Evolutionary conservation across 2,113 vertebrate species (phyloP).

Genomic region (Ginglymostoma cirratum): DNA sequence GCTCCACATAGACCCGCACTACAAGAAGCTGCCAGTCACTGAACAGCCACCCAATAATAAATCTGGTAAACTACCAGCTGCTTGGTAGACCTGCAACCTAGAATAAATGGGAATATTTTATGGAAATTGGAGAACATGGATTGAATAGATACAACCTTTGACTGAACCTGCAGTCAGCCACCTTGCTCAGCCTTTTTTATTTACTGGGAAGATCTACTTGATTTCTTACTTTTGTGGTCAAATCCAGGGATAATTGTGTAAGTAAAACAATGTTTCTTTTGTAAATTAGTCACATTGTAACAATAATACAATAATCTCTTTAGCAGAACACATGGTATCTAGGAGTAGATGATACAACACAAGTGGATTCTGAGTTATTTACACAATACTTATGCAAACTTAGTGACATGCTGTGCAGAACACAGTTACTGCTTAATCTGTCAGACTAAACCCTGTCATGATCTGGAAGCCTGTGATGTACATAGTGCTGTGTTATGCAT

Average conservation of each 20-base stretch:
- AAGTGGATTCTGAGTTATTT: slow-evolving; percentile 50
- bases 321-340: slow-evolving; percentile 48
- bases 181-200: not conserved
- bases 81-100: slow-evolving; percentile 78
- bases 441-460: slow-evolving; percentile 30
- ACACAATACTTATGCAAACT: slow-evolving; percentile 46
- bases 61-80: slow-evolving; percentile 65
- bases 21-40: slow-evolving; percentile 57
- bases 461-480: slow-evolving; percentile 17
- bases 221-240: slow-evolving; percentile 14
- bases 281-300: slow-evolving; percentile 58
- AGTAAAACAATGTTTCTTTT: slow-evolving; percentile 33
- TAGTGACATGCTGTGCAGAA: slow-evolving; percentile 54
- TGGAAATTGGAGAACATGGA: slow-evolving; percentile 63
- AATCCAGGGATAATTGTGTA: slow-evolving; percentile 24
- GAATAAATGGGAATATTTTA: slow-evolving; percentile 64
- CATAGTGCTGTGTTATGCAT: not conserved
- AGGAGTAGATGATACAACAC: slow-evolving; percentile 47
- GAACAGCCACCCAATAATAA: slow-evolving; percentile 53
- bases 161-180: slow-evolving; percentile 82
- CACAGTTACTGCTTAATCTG: slow-evolving; percentile 51
- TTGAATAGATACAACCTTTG: slow-evolving; percentile 55
- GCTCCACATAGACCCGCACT: slow-evolving; percentile 67
- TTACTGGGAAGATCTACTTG: slow-evolving; percentile 20
- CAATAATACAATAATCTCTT: slow-evolving; percentile 56